Percentiles rank a stretch among this genome's conserved stretches.
Evolutionary conservation across 2,113 vertebrate genomes (phyloP).

Genomic region (Tetrax tetrax): DNA sequence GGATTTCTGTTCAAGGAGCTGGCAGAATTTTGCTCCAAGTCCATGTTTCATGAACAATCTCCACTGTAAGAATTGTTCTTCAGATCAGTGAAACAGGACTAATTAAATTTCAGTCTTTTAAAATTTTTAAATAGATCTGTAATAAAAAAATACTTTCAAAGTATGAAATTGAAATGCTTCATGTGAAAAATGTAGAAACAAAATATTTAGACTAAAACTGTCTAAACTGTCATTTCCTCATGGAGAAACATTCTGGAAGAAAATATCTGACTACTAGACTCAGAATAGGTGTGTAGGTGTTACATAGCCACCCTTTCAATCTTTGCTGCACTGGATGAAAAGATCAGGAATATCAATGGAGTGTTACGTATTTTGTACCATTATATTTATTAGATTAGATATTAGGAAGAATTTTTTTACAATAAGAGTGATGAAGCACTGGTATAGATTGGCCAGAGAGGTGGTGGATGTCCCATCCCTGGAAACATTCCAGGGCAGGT

Average conservation of each 20-base stretch:
- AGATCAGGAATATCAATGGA: not conserved
- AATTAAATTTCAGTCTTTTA: not conserved
- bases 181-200: not conserved
- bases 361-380: not conserved
- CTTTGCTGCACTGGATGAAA: not conserved
- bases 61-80: no score
- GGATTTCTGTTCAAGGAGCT: not conserved
- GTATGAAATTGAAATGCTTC: not conserved
- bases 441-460: no score
- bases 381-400: no score
- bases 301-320: not conserved
- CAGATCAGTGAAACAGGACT: not conserved
- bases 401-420: no score
- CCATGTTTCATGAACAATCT: not conserved
- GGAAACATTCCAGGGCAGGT: no score
- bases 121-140: not conserved
- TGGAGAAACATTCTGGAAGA: not conserved
- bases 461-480: no score
- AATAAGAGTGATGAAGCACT: no score
- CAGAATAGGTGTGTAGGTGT: rapidly evolving
- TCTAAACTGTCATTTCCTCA: not conserved
- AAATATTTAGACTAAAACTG: not conserved
- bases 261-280: not conserved
- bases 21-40: not conserved
- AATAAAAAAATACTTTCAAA: not conserved